Conservation (phyloP, 2,113 vertebrate genomes). For the Antigone vipio region DNA sequence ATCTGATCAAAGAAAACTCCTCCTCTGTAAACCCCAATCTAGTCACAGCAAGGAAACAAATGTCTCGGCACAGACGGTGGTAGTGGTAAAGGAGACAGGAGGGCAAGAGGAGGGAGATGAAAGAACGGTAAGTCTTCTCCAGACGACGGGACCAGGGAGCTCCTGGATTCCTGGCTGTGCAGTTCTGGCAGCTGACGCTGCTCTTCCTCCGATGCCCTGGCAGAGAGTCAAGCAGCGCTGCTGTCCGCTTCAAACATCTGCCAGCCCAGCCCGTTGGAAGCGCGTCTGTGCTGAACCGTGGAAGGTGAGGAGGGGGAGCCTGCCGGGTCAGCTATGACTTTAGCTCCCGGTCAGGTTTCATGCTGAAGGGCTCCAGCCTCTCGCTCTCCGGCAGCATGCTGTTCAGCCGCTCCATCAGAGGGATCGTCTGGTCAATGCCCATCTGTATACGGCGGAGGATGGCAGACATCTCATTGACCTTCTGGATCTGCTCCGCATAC, state of each 20-base stretch:
- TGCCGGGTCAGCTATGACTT: neutral
- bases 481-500: slow-evolving; percentile 98
- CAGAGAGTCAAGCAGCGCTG: neutral
- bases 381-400: slow-evolving; percentile 91
- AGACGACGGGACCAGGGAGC: neutral
- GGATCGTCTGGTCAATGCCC: slow-evolving; percentile 96
- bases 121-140: neutral
- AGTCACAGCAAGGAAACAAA: neutral
- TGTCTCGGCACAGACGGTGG: neutral
- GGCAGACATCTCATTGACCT: slow-evolving; percentile 98
- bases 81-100: neutral
- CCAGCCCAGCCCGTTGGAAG: neutral
- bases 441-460: slow-evolving; percentile 96
- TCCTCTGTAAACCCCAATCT: neutral
- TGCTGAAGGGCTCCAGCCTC: slow-evolving; percentile 92
- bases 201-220: neutral
- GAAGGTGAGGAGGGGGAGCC: neutral
- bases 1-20: neutral
- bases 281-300: rapidly evolving
- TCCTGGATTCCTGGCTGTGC: neutral
- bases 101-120: neutral
- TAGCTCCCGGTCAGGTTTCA: slow-evolving; percentile 84
- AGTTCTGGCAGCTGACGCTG: neutral
- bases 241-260: neutral
- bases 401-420: slow-evolving; percentile 95